phyloP scores from a whole-genome alignment of 2,113 vertebrate genomes.

The Channa maculata region DNA sequence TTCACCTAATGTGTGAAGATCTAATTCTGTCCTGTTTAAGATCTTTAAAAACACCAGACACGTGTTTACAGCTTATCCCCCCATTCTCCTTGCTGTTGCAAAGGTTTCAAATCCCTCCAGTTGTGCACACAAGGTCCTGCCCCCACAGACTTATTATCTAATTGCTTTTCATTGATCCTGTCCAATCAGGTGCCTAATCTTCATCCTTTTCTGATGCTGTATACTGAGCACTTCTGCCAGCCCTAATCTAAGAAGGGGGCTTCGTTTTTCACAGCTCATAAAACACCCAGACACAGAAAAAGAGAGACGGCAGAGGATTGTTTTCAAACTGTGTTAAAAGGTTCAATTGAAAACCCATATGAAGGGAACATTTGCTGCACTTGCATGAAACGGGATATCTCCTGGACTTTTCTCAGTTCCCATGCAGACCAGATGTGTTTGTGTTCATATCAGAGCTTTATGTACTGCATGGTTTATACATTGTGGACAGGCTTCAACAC shows the following conservation, averaged over 20 bases:
- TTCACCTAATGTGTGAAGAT: conserved; percentile 14
- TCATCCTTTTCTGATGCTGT: conserved; percentile 76
- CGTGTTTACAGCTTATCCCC: conserved; percentile 16
- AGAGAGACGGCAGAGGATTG: conserved; percentile 35
- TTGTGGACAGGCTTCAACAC: conserved; percentile 26
- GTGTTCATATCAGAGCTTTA: conserved; percentile 37
- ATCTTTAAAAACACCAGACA: neutral
- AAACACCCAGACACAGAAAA: conserved; percentile 50
- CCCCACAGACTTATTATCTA: conserved; percentile 71
- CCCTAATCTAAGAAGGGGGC: conserved; percentile 69
- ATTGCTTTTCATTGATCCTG: conserved; percentile 86
- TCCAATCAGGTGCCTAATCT: conserved; percentile 76
- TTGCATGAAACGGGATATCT: conserved; percentile 42
- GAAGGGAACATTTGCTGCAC: conserved; percentile 9
- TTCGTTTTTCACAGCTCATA: conserved; percentile 63
- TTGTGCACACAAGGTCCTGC: conserved; percentile 12
- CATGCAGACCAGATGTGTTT: conserved; percentile 48
- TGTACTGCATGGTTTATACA: conserved; percentile 41
- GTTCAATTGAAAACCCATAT: conserved; percentile 9
- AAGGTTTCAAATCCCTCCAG: conserved; percentile 46
- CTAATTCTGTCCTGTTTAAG: conserved; percentile 5
- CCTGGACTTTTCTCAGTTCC: conserved; percentile 39
- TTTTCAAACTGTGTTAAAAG: conserved; percentile 34
- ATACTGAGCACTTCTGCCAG: conserved; percentile 64
- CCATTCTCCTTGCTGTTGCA: conserved; percentile 30